Base-by-base conservation (phyloP, 2,797 vertebrate genomes). In the Peromyscus nudipes region DNA sequence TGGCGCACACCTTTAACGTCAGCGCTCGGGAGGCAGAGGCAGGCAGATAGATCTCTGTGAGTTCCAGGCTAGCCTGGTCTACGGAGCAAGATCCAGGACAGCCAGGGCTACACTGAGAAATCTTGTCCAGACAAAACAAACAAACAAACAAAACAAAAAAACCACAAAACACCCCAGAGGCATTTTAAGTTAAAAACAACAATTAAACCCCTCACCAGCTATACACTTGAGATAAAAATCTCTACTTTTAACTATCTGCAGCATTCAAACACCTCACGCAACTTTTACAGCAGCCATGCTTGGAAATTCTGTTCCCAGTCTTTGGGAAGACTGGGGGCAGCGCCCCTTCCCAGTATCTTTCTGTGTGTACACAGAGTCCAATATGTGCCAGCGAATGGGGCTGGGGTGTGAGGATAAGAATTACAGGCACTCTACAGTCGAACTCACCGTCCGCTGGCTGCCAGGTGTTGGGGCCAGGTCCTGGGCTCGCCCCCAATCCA, bases 351-450 rank as follows among this genome's bases (percentile, higher is more conserved):
- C 10, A 34, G 2, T 17, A 34, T 14, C 76, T 92, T 88, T 79
- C 31, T 34, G 23, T 55, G 60, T 80, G 76, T 0, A 37, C 40
- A n/a, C 52, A 64, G 25, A 75, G 25, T 69, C 60, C 31, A 52
- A 37, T 97, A 79, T 96, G 80, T 93, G 95, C 82, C 86, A 69
- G 60, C 1, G 73, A 49, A 43, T 25, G 52, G 12, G 40, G 60
- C 60, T 14, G 71, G 7, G 17, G 12, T 23, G 40, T 25, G 34
- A 84, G 97, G 76, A 93, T 52, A 82, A 93, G 65, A 95, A 64
- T 10, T 46, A 21, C 6, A 82, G 92, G 29, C 71, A 77, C 0
- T 4, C 65, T 65, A 43, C 0, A 23, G n/a, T 49, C 3, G 52
- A 92, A 82, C 40, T 80, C 27, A 65, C 0, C 62, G 86, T 0